Base-by-base conservation (phyloP, 1,140 invertebrate species). In the Hyphantria cunea region DNA sequence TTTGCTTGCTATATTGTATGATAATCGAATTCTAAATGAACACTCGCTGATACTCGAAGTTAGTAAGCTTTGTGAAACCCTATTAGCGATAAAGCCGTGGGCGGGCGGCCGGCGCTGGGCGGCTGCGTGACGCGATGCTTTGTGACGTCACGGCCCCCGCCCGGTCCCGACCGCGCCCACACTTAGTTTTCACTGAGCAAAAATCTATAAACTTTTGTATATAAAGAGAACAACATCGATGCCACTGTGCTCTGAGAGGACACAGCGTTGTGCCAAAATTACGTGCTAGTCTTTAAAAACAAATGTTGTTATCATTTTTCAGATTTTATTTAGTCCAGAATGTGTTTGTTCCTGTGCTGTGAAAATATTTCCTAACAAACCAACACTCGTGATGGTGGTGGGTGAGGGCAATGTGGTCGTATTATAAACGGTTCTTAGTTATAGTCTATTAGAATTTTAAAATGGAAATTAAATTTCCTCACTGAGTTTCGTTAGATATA, bases 241-340 rank as follows among this genome's bases (percentile, higher is more conserved):
- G 84, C 84, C 84, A 73, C 86, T 84, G 82, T 72, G 78, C 80
- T 64, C 72, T 66, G 70, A 51, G 69, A 52, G 72, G 79, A 73
- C 75, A 72, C 82, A 82, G 88, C 84, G 86, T 88, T 89, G 88
- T 90, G 88, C 88, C 88, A 90, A 90, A 90, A 90, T 90, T 89
- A 86, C 76, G 84, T 90, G 81, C 88, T 90, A 90, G 88, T 90
- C 88, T 86, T 84, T 79, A 82, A 80, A 87, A 88, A 78, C 65
- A 83, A 84, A 84, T 84, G 82, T 89, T 90, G 85, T 90, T 89
- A 90, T 89, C 84, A 89, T 87, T 90, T 84, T 90, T 89, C 88
- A 90, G 83, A 90, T 90, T 90, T 90, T 89, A 90, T 90, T 89
- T 86, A 90, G 86, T 90, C 86, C 88, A 88, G 79, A 90, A 90